Evolutionary conservation across 2,888 invertebrate genomes (phyloP), one percentile per base, ranked within the genome.

Genomic region (Neuroscelio doddi): DNA sequence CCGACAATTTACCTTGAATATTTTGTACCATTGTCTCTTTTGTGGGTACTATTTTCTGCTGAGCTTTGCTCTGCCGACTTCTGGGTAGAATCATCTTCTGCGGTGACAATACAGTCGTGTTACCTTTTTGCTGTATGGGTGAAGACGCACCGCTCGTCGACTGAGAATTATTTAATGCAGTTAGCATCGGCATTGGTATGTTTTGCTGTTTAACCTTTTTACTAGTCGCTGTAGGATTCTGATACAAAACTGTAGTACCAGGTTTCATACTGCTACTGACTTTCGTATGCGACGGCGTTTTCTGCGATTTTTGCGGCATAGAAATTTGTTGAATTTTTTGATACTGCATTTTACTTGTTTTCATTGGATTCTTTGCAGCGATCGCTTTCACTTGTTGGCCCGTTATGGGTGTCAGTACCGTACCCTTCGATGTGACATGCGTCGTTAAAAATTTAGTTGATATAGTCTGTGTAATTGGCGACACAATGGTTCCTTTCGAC

Each of bases 351-450:
- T 79, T 79, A 14, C 69, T 69, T 58, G 71, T 32, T 69, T 76
- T 72, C 1, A 51, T 57, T 16, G 80, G 73, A 44, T 73, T 78
- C 26, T 82, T 83, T 1, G 82, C 77, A 38, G 84, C 83, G 1
- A 85, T 72, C 5, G 80, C 81, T 73, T 83, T 82, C 5, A 84
- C 80, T 69, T 83, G 84, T 17, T 84, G 83, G 1, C 83, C 79
- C 14, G 83, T 85, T 32, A 85, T 80, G 1, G 85, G 84, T 3
- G 84, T 83, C 2, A 85, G 58, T 10, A 86, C 76, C 3, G 81
- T 78, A 7, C 78, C 78, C 47, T 76, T 79, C 0, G 73, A 69
- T 2, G 77, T 71, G 0, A 74, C 74, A n/a, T 32, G 32, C 7
- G 12, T 9, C 9, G 32, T 8, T 3, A 32, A 3, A 3, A 10